Base-by-base conservation (phyloP, 1,140 invertebrate species). In the Ips nitidus region DNA sequence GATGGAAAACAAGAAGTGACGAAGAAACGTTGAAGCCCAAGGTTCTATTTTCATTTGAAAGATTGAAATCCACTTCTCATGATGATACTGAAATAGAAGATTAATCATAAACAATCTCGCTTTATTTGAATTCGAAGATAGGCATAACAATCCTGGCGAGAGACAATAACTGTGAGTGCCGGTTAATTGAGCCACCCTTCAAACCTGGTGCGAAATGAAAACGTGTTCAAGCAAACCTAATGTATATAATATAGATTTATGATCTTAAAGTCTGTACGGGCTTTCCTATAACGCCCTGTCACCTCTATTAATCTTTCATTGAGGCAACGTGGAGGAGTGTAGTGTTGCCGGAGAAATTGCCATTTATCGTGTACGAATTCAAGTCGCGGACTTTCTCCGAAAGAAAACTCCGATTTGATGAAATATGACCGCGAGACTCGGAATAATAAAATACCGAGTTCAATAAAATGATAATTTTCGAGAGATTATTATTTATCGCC, bases 161-260 rank as follows among this genome's bases (percentile, higher is more conserved):
- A 50, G 22, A 50, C 45, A 50, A 50, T 50, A 50, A 50, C 6
- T 50, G 7, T 22, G 53, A 56, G 53, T 36, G 53, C 53, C 7
- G 7, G 53, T 56, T 56, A 56, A 50, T 50, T 50, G 45, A 50
- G 45, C 45, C 7, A 56, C 53, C 53, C 53, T n/a, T 56, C 53
- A n/a, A 56, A 37, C 8, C 38, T 40, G 7, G 53, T 36, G 38
- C 22, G 38, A 56, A 36, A 36, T 37, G 53, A 56, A 56, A 56
- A 56, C 53, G 38, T 56, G 38, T 56, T 56, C 53, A 56, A 56
- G 53, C 53, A 56, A 56, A 56, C 53, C n/a, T 56, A 56, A 56
- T 37, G 53, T 56, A 39, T 56, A 36, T 56, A 56, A 56, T 56
- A 56, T 36, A 56, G 53, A 56, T 56, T 56, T 56, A 56, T 56